Percentiles rank a stretch among this genome's conserved stretches.
Evolutionary conservation across 2,888 invertebrate species (phyloP).

Genomic region (Eupithecia exiguata): DNA sequence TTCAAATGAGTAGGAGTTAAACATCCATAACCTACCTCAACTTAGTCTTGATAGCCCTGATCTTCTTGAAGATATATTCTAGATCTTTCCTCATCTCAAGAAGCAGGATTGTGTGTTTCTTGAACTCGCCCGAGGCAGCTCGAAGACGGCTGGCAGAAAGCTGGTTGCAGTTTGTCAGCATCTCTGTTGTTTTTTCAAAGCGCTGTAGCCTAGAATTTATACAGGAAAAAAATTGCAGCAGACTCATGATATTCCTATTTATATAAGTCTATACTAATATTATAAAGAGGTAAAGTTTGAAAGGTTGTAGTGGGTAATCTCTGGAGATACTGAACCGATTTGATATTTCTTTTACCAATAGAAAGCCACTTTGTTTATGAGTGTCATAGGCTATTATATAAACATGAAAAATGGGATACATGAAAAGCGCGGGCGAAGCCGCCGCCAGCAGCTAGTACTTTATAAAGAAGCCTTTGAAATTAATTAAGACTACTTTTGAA

Average conservation of each 20-base stretch:
- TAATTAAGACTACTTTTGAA: too few relatives aligned
- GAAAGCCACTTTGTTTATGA: too few relatives aligned
- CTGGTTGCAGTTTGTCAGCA: constrained; percentile 98
- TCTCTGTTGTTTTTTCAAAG: constrained; percentile 99
- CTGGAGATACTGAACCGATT: too few relatives aligned
- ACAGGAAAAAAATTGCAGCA: neutral
- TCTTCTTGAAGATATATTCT: constrained; percentile 96
- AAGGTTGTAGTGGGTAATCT: too few relatives aligned
- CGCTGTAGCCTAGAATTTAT: constrained; percentile 90
- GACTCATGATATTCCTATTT: neutral
- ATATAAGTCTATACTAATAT: neutral
- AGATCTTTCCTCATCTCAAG: constrained; percentile 97
- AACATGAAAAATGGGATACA: too few relatives aligned
- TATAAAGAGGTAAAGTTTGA: neutral
- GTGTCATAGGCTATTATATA: too few relatives aligned
- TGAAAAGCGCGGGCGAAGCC: too few relatives aligned
- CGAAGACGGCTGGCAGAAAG: constrained; percentile 94
- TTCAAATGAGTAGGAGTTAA: too few relatives aligned
- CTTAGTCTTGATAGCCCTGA: constrained; percentile 92
- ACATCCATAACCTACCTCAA: constrained; percentile 76
- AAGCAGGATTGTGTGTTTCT: constrained; percentile 93
- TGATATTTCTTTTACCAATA: too few relatives aligned
- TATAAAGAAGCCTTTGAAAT: too few relatives aligned
- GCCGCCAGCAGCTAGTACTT: too few relatives aligned
- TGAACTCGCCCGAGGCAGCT: constrained; percentile 93